Conservation (phyloP, 2,113 vertebrate genomes). For the Apeltes quadracus region DNA sequence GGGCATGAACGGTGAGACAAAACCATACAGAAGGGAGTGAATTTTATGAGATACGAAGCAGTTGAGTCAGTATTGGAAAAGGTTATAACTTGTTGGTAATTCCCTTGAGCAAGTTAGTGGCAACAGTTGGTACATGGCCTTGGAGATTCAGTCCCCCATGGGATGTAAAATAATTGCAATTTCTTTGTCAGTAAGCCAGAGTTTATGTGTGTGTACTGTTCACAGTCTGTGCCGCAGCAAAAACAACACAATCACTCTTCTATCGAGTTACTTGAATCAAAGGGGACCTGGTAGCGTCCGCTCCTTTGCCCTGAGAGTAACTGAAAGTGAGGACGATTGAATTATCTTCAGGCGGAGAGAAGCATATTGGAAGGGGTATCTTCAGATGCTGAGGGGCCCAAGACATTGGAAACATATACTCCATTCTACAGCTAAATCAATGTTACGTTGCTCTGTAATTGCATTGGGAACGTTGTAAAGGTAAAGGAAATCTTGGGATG, state of each 20-base stretch:
- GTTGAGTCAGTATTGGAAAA: constrained; percentile 2
- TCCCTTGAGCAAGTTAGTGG: constrained; percentile 17
- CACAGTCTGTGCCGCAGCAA: constrained; percentile 8
- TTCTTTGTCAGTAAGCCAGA: constrained; percentile 17
- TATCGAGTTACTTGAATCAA: constrained; percentile 55
- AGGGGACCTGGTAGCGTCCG: constrained; percentile 38
- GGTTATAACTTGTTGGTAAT: constrained; percentile 44
- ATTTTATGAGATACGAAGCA: constrained; percentile 6
- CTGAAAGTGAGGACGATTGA: constrained; percentile 66
- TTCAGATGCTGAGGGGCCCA: constrained; percentile 37
- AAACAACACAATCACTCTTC: constrained; percentile 59
- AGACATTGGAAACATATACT: constrained; percentile 59
- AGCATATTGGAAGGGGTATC: constrained; percentile 65
- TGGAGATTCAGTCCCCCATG: not conserved
- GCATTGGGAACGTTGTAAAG: constrained; percentile 56
- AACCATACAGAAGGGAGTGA: constrained; percentile 29
- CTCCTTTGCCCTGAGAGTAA: constrained; percentile 64
- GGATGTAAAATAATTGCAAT: constrained; percentile 13
- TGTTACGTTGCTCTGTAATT: constrained; percentile 70
- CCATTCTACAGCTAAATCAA: constrained; percentile 61
- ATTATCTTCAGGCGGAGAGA: constrained; percentile 63
- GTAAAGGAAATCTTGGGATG: constrained; percentile 34
- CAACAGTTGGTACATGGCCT: constrained; percentile 11
- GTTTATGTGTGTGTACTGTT: constrained; percentile 26
- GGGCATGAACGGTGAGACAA: constrained; percentile 16